Evolutionary conservation across 2,888 invertebrate genomes (phyloP).

Genomic region (Schrankia costaestrigalis): DNA sequence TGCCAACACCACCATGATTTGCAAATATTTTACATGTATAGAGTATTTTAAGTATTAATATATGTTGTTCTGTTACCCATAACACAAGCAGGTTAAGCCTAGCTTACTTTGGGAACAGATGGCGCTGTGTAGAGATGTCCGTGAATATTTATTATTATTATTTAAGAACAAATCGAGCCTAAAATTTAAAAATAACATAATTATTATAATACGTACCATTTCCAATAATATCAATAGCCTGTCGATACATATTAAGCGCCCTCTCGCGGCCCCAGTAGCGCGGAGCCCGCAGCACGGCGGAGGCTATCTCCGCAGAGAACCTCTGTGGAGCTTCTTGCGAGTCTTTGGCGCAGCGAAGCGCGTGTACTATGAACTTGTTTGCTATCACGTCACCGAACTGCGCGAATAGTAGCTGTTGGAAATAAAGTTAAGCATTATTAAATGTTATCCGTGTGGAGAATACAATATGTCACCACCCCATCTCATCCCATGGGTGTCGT

Average conservation of each 20-base stretch:
- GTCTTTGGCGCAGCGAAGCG: conserved; percentile 84
- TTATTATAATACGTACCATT: conserved; percentile 48
- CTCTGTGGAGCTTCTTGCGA: conserved; percentile 89
- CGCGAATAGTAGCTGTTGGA: conserved; percentile 84
- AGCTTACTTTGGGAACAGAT: too few species aligned
- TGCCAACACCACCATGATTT: too few species aligned
- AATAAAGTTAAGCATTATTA: not conserved
- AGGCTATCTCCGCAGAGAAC: conserved; percentile 88
- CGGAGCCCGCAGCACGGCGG: conserved; percentile 89
- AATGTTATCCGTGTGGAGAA: not conserved
- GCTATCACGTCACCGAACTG: conserved; percentile 87
- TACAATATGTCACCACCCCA: too few species aligned
- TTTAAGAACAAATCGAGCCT: too few species aligned
- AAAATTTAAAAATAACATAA: not conserved
- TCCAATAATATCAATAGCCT: conserved; percentile 82
- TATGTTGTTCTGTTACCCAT: too few species aligned
- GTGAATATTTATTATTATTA: too few species aligned
- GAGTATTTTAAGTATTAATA: too few species aligned
- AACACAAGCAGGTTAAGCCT: too few species aligned
- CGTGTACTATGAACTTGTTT: conserved; percentile 82
- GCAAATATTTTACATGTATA: too few species aligned
- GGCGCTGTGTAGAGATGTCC: too few species aligned
- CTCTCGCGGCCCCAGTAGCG: conserved; percentile 89
- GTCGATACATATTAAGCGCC: conserved; percentile 81
- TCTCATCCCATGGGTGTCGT: too few species aligned